Percentiles rank a stretch among this genome's conserved stretches.
These are phyloP conservation scores for Lucilia sericata DNA, from an alignment of 1,140 invertebrate genomes.

Conservation along the genomic window DNA sequence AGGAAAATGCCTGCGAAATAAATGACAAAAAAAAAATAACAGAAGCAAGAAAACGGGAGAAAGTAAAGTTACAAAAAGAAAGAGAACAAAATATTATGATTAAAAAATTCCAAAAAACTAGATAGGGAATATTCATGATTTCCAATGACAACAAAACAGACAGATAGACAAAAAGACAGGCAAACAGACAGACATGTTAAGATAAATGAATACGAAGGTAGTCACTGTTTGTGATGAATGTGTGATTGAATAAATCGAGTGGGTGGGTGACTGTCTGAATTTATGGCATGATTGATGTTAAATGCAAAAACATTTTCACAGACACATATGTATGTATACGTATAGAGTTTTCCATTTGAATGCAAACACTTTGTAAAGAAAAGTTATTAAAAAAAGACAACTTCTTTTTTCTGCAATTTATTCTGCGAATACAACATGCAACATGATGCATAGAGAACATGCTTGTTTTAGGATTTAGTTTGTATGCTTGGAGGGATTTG, in stretches of 20 bases:
- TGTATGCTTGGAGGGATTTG: background rate
- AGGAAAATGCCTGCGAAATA: constrained; percentile 81
- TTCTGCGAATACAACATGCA: background rate
- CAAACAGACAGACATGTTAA: background rate
- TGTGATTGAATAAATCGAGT: background rate
- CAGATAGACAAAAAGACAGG: background rate
- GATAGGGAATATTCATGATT: background rate
- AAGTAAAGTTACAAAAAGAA: background rate
- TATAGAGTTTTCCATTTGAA: background rate
- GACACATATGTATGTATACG: background rate
- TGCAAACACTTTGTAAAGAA: background rate
- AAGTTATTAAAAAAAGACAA: background rate
- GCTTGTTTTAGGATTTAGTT: background rate
- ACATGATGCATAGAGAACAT: background rate
- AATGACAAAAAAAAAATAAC: background rate
- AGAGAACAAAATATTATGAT: constrained; percentile 17
- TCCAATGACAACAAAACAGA: background rate
- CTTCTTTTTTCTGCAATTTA: background rate
- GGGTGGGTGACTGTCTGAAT: background rate
- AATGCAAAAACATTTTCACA: background rate
- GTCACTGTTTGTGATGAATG: background rate
- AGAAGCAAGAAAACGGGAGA: background rate
- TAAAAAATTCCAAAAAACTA: background rate
- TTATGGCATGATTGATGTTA: background rate
- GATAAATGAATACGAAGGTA: background rate